phyloP scores from a whole-genome alignment of 2,113 vertebrate genomes.

The Stegostoma tigrinum region DNA sequence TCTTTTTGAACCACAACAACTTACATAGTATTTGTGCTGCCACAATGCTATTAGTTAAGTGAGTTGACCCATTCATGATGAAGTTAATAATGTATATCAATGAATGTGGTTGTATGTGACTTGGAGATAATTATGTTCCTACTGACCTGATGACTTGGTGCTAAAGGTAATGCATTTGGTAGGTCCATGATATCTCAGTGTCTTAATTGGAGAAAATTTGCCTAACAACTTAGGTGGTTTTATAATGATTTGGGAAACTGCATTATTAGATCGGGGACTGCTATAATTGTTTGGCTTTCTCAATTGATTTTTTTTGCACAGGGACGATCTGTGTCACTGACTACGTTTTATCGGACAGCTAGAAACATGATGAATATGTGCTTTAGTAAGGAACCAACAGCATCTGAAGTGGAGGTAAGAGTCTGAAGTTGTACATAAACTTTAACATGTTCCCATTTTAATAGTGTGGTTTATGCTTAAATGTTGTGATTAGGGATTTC shows the following conservation, averaged over 20 bases:
- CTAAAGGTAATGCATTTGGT: neutral
- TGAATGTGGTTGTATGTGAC: neutral
- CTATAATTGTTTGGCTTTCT: neutral
- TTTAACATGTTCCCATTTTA: neutral
- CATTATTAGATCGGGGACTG: neutral
- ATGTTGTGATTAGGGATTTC: neutral
- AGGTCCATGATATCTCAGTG: neutral
- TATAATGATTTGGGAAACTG: neutral
- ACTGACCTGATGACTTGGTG: neutral
- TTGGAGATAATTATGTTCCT: neutral
- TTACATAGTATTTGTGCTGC: neutral
- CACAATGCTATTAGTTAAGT: neutral
- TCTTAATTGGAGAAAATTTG: neutral
- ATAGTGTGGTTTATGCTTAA: neutral
- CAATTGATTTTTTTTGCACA: conserved; percentile 53
- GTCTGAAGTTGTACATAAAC: neutral
- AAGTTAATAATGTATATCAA: neutral
- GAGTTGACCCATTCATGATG: neutral
- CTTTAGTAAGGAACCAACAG: conserved; percentile 90
- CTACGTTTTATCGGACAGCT: conserved; percentile 96
- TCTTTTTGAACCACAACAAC: neutral
- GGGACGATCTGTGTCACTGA: conserved; percentile 97
- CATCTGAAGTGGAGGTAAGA: conserved; percentile 89
- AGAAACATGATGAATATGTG: conserved; percentile 98
- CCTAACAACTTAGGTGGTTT: neutral